phyloP scores from a whole-genome alignment of 2,797 vertebrate species.

The Ambastaia sidthimunki region DNA sequence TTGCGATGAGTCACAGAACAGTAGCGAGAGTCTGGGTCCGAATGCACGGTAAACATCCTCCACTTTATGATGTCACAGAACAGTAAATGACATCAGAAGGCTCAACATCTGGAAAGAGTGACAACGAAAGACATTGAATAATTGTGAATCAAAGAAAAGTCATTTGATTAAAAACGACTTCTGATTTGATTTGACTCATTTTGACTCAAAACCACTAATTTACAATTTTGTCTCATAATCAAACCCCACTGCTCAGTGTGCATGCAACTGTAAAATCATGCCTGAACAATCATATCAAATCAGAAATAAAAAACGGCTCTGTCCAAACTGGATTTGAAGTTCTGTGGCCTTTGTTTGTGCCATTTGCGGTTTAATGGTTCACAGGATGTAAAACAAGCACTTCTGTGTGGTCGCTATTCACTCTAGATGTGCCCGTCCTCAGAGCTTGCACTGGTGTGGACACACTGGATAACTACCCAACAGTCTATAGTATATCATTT shows the following conservation, averaged over 20 bases:
- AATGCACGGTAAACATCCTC: constrained; percentile 6
- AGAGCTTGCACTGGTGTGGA: background rate
- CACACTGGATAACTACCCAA: background rate
- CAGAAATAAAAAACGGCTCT: background rate
- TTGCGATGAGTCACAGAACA: constrained; percentile 34
- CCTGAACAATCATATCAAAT: background rate
- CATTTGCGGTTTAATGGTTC: background rate
- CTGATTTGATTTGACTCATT: background rate
- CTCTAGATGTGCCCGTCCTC: background rate
- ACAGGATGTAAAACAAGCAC: background rate
- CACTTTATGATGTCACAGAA: constrained; percentile 18
- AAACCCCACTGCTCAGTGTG: background rate
- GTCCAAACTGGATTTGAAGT: background rate
- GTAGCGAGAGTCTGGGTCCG: background rate
- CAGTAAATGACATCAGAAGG: constrained; percentile 13
- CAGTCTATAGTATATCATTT: background rate
- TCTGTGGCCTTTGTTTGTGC: background rate
- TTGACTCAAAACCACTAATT: background rate
- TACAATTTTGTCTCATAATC: background rate
- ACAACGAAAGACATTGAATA: background rate
- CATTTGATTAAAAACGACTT: background rate
- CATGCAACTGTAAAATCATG: background rate
- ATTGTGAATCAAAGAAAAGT: background rate
- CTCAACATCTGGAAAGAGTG: constrained; percentile 11
- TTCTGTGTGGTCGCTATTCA: background rate